Evolutionary conservation across 2,113 vertebrate species (phyloP), one percentile per base, ranked within the genome.

Genomic region (Neogobius melanostomus): DNA sequence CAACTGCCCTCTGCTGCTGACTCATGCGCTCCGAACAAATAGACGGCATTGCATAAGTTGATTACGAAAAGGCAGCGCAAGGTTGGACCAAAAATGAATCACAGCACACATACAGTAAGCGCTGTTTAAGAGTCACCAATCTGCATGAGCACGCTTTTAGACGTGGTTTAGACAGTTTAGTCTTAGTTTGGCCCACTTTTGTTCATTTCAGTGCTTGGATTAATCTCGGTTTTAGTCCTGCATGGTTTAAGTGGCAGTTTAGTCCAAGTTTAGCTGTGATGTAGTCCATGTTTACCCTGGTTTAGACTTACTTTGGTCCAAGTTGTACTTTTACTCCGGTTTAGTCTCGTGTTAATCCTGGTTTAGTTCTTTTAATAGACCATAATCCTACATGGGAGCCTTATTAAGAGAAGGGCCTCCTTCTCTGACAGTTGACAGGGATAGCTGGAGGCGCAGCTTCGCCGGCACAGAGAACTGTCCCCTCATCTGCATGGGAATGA

Each of bases 21-120:
- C 82, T 91, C 83, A 89, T 79, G 74, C 67, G 7, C 84, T 83
- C 65, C 81, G 87, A 88, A 89, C 88, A 85, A 85, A 79, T 76
- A 81, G 71, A 86, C 68, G 59, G 70, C 45, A 72, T 87, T 91
- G 81, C 86, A 70, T 90, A 90, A 91, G 81, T 79, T 83, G 82
- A 88, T 88, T 84, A 87, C 59, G 57, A 77, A 64, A 79, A 73
- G 75, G 73, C 74, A 79, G 77, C 68, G 70, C 67, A 66, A 69
- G 73, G 76, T 77, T 79, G 51, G 73, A 71, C 77, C 66, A 70
- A 36, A 86, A 89, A 67, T 71, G 74, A 78, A 84, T 86, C 84
- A 73, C 11, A 36, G 4, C 6, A 28, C 28, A 36, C 63, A 47
- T 46, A 79, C 75, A n/a, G n/a, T n/a, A 51, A 80, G 76, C 68